Evolutionary conservation across 2,888 invertebrate species (phyloP).

Genomic region (Cataglyphis albicans): DNA sequence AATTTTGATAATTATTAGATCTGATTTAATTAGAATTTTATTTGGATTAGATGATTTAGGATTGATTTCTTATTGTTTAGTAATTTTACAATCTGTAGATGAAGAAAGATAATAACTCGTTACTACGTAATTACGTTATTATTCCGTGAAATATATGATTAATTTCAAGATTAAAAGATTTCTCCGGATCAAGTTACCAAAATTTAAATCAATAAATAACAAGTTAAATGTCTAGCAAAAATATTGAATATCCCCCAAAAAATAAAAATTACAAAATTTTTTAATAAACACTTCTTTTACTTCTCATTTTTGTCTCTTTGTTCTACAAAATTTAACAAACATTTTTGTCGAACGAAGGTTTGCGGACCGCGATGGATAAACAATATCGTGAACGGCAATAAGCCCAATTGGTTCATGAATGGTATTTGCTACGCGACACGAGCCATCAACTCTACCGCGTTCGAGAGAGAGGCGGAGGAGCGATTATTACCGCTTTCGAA

Average conservation of each 20-base stretch:
- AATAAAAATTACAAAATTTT: background rate
- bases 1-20: too few species aligned
- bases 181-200: background rate
- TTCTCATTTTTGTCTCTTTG: background rate
- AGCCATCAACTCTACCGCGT: constrained; percentile 49
- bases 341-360: constrained; percentile 76
- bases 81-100: too few species aligned
- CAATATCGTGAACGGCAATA: constrained; percentile 35
- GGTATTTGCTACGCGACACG: constrained; percentile 80
- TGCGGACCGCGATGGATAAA: constrained; percentile 85
- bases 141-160: background rate
- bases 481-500: constrained; percentile 28
- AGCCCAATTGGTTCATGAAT: constrained; percentile 70
- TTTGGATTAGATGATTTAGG: too few species aligned
- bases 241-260: background rate
- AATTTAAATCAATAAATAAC: background rate
- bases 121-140: too few species aligned
- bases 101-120: too few species aligned
- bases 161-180: background rate
- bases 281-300: too few species aligned
- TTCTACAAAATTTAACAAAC: background rate
- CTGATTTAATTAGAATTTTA: too few species aligned
- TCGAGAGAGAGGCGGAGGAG: constrained; percentile 52
- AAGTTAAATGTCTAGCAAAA: background rate
- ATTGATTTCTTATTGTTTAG: too few species aligned